These are phyloP conservation scores for Coreius guichenoti DNA, from an alignment of 2,797 vertebrate species.

Conservation along the genomic window DNA sequence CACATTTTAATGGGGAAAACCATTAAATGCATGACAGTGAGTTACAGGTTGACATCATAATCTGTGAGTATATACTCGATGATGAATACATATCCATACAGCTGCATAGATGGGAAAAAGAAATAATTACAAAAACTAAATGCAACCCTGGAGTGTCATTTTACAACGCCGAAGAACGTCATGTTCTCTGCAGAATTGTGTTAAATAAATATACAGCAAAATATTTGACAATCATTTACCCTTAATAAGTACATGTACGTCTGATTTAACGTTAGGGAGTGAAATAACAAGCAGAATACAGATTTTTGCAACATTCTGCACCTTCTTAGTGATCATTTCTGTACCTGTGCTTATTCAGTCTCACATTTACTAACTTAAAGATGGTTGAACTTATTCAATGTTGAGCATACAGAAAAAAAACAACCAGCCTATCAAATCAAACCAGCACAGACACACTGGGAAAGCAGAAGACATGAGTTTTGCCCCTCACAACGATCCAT, in stretches of 20 bases:
- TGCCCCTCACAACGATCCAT: not conserved
- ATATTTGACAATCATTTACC: not conserved
- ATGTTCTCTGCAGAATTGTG: not conserved
- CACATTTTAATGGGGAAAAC: constrained; percentile 68
- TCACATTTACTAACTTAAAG: not conserved
- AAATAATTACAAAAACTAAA: not conserved
- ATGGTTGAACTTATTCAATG: not conserved
- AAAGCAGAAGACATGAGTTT: not conserved
- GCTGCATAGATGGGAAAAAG: not conserved
- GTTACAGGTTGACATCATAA: constrained; percentile 47
- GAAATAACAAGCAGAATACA: not conserved
- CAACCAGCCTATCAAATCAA: not conserved
- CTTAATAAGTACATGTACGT: not conserved
- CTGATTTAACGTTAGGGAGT: not conserved
- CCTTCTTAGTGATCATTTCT: not conserved
- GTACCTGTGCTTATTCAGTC: not conserved
- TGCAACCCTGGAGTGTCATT: constrained; percentile 1
- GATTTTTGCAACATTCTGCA: not conserved
- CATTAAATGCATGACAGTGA: constrained; percentile 54
- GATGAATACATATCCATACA: constrained; percentile 21
- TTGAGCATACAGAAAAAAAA: not conserved
- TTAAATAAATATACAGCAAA: constrained; percentile 39
- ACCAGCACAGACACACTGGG: not conserved
- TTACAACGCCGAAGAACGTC: not conserved
- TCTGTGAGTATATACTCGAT: constrained; percentile 37